Conservation (phyloP, 2,797 vertebrate species). For the Oreochromis mossambicus region DNA sequence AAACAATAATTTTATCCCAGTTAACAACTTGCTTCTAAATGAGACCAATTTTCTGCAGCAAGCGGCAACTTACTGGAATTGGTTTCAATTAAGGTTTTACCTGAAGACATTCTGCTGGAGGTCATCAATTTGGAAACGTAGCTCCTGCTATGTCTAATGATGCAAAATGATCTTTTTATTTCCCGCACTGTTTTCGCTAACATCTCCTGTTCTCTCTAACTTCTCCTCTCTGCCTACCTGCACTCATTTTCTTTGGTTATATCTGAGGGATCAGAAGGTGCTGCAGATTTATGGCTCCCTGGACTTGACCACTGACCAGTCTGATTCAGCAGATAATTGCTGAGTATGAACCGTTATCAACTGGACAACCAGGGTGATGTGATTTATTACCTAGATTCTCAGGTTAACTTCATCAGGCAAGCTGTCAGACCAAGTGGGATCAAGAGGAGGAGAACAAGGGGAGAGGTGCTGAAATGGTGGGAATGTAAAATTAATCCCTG, state of each 20-base stretch:
- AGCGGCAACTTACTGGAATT: background rate
- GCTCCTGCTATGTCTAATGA: background rate
- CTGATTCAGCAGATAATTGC: slow-evolving; percentile 64
- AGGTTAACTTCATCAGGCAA: slow-evolving; percentile 52
- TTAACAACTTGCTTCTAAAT: background rate
- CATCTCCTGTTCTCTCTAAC: background rate
- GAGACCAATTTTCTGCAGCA: background rate
- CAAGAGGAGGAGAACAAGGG: background rate
- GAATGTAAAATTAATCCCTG: background rate
- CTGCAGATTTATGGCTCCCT: slow-evolving; percentile 56
- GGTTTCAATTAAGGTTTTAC: slow-evolving; percentile 12
- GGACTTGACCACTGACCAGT: slow-evolving; percentile 37
- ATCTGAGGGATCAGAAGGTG: slow-evolving; percentile 40
- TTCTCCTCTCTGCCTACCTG: background rate
- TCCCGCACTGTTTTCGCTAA: background rate
- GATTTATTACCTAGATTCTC: slow-evolving; percentile 58
- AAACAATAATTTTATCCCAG: background rate
- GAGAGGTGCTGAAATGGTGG: background rate
- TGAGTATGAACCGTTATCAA: slow-evolving; percentile 55
- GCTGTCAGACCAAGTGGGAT: slow-evolving; percentile 9
- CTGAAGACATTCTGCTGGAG: background rate
- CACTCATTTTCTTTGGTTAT: slow-evolving; percentile 18
- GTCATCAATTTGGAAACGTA: background rate
- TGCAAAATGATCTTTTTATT: background rate
- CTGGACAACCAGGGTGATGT: slow-evolving; percentile 40